These are phyloP conservation scores for Paramacrobiotus metropolitanus DNA, from an alignment of 1,140 invertebrate species.

Conservation along the genomic window DNA sequence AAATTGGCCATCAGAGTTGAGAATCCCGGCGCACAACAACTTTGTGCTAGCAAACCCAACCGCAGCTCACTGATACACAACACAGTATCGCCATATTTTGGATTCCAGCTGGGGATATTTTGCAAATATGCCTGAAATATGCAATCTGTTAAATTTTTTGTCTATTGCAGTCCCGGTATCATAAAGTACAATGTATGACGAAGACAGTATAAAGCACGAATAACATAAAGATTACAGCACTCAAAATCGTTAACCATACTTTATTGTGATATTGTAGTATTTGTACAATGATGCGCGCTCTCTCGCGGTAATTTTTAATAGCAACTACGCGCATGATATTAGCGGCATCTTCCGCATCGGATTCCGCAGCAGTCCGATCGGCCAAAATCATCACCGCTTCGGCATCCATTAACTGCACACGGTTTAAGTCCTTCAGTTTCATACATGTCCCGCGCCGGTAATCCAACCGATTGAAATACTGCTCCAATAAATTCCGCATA, in stretches of 20 bases:
- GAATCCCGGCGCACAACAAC: constrained; percentile 34
- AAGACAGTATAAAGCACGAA: too few species aligned
- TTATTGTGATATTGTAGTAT: constrained; percentile 37
- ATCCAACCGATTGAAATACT: constrained; percentile 34
- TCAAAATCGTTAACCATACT: too few species aligned
- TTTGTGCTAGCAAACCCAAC: constrained; percentile 31
- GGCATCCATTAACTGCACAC: constrained; percentile 30
- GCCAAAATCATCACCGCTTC: constrained; percentile 31
- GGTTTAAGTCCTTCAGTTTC: constrained; percentile 30
- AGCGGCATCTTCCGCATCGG: constrained; percentile 32
- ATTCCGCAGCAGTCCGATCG: constrained; percentile 27
- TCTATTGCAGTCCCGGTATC: too few species aligned
- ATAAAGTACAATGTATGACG: too few species aligned
- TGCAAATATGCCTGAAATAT: constrained; percentile 27
- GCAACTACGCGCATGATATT: constrained; percentile 30
- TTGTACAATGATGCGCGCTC: constrained; percentile 33
- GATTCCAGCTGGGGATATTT: constrained; percentile 35
- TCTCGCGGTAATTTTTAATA: constrained; percentile 33
- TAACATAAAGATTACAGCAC: too few species aligned
- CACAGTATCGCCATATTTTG: constrained; percentile 33
- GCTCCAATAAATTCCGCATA: constrained; percentile 31
- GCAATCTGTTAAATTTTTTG: too few species aligned
- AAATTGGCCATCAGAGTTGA: constrained; percentile 35
- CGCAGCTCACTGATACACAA: constrained; percentile 31
- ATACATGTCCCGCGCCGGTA: constrained; percentile 34